These are phyloP conservation scores for Parasteatoda tepidariorum DNA, from an alignment of 1,140 invertebrate genomes.

Conservation along the genomic window DNA sequence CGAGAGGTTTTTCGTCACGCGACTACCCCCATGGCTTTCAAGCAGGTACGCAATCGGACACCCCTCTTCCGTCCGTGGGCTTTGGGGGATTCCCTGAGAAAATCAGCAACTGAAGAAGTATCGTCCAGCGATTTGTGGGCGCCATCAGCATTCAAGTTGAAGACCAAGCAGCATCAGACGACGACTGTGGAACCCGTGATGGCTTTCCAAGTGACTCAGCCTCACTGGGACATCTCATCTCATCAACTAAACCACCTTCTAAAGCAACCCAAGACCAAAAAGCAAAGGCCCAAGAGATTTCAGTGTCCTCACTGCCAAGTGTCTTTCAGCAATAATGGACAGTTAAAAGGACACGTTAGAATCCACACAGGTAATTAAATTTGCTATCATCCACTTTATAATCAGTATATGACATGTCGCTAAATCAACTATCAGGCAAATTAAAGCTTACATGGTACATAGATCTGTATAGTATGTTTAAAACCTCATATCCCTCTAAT, in stretches of 20 bases:
- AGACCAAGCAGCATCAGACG: neutral
- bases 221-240: neutral
- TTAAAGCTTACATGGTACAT: too few species aligned
- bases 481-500: too few species aligned
- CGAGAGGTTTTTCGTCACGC: slow-evolving; percentile 27
- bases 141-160: neutral
- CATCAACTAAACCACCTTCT: slow-evolving; percentile 14
- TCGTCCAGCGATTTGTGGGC: neutral
- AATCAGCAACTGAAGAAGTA: neutral
- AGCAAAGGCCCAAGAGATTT: slow-evolving; percentile 88
- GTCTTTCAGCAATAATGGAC: slow-evolving; percentile 92
- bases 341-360: slow-evolving; percentile 88
- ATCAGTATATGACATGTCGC: too few species aligned
- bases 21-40: slow-evolving; percentile 57
- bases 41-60: slow-evolving; percentile 60
- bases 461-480: too few species aligned
- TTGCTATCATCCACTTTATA: too few species aligned
- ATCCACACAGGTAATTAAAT: slow-evolving; percentile 90
- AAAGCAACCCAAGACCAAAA: slow-evolving; percentile 70
- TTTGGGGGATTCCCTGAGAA: slow-evolving; percentile 16
- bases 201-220: neutral
- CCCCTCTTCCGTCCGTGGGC: slow-evolving; percentile 59
- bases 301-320: slow-evolving; percentile 88
- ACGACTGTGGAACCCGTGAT: neutral
- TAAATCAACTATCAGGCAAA: too few species aligned